A percentile compares a stretch with the other conserved stretches of the same genome.
Conservation (phyloP, 2,888 invertebrate species). For the Leucophenga maculata region DNA sequence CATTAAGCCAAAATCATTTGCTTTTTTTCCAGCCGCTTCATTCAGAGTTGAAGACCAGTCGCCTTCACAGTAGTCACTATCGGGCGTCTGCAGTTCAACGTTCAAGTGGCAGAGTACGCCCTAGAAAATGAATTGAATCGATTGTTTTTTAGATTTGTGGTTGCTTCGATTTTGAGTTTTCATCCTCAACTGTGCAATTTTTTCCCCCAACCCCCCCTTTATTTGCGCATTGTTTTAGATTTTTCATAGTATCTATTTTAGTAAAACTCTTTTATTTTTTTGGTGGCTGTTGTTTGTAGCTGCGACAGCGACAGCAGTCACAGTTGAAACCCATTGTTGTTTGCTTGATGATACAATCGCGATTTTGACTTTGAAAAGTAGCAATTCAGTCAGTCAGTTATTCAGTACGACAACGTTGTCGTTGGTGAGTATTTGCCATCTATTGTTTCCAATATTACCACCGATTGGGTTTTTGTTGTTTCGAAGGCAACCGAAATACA, state of each 20-base stretch:
- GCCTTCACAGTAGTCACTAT: slow-evolving; percentile 68
- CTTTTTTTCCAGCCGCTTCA: slow-evolving; percentile 4
- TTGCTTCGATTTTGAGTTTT: slow-evolving; percentile 36
- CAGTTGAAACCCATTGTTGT: slow-evolving; percentile 28
- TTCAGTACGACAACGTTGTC: slow-evolving; percentile 1
- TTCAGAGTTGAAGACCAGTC: slow-evolving; percentile 53
- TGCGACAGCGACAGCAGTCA: slow-evolving; percentile 33
- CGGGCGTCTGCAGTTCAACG: slow-evolving; percentile 71
- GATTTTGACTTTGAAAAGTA: slow-evolving; percentile 67
- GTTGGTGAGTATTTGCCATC: slow-evolving; percentile 11
- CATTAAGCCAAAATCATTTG: background rate
- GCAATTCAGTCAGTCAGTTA: slow-evolving; percentile 28
- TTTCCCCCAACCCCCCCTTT: no score
- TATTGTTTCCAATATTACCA: slow-evolving; percentile 17
- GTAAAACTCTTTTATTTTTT: background rate
- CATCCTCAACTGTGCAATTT: slow-evolving; percentile 32
- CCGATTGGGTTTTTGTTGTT: slow-evolving; percentile 18
- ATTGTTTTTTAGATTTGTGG: slow-evolving; percentile 54
- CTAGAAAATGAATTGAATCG: slow-evolving; percentile 68
- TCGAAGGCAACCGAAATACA: background rate
- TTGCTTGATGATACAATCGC: slow-evolving; percentile 65
- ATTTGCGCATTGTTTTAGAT: slow-evolving; percentile 22
- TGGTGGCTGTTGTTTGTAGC: slow-evolving; percentile 18
- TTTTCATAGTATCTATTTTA: slow-evolving; percentile 9
- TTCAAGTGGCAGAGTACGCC: slow-evolving; percentile 71